Conservation (phyloP, 2,113 vertebrate species). For the Hyperopisus bebe region DNA sequence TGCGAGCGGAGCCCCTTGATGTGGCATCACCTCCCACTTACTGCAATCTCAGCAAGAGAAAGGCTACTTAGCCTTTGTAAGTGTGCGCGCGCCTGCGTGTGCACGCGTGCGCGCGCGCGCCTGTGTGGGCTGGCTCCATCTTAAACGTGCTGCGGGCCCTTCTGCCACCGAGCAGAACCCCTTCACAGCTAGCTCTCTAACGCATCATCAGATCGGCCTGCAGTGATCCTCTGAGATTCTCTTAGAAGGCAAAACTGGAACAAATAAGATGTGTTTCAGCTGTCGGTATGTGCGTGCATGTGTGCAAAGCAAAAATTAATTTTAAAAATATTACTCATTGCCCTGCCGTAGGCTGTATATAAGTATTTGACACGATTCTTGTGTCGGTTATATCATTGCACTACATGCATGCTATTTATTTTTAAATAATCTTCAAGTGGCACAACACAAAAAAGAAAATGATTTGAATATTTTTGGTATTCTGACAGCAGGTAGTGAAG, state of each 20-base stretch:
- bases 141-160: not conserved
- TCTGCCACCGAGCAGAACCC: not conserved
- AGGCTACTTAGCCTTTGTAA: constrained; percentile 52
- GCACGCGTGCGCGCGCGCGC: not conserved
- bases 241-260: not conserved
- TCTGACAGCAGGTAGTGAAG: not conserved
- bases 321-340: not conserved
- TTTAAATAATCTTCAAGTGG: not conserved
- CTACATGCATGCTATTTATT: not conserved
- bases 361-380: not conserved
- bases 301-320: not conserved
- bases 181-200: not conserved
- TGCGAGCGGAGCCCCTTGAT: constrained; percentile 24
- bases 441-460: not conserved
- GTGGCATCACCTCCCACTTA: constrained; percentile 52
- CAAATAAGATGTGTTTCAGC: not conserved
- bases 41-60: constrained; percentile 59
- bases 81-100: not conserved
- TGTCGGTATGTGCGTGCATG: not conserved
- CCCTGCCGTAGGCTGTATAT: not conserved
- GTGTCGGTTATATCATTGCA: not conserved
- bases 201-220: not conserved
- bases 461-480: not conserved
- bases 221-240: not conserved
- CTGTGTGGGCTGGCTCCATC: not conserved